Conservation (phyloP, 2,113 vertebrate genomes). For the Micronisus gabar region DNA sequence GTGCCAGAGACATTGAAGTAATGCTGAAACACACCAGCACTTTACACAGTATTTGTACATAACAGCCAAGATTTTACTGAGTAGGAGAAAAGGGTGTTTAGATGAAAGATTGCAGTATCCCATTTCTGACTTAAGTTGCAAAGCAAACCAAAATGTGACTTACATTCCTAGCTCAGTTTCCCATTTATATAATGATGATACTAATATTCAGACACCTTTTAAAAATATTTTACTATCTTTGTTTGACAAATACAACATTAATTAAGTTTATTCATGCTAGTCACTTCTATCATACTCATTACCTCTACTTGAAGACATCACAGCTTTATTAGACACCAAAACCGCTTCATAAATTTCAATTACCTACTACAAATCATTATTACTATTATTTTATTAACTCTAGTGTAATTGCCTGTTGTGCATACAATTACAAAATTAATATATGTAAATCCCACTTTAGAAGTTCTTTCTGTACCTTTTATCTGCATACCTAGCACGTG, state of each 20-base stretch:
- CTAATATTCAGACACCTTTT: neutral
- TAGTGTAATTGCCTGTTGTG: conserved; percentile 41
- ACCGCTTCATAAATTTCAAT: conserved; percentile 58
- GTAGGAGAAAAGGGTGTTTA: neutral
- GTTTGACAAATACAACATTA: conserved; percentile 3
- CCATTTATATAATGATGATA: neutral
- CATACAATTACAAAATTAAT: conserved; percentile 27
- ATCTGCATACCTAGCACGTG: neutral
- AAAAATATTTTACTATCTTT: neutral
- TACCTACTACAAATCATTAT: conserved; percentile 46
- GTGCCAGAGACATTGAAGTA: neutral
- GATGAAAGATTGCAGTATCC: neutral
- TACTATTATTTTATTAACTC: conserved; percentile 52
- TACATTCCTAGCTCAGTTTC: neutral
- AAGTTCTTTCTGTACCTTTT: neutral
- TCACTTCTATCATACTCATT: conserved; percentile 22
- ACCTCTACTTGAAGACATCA: conserved; percentile 28
- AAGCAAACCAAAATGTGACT: neutral
- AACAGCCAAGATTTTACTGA: neutral
- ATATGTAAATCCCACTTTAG: neutral
- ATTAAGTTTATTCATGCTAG: conserved; percentile 25
- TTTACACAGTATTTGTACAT: neutral
- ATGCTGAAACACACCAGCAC: neutral
- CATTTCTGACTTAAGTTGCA: neutral
- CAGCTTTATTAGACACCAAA: conserved; percentile 52